Conservation (phyloP, 2,113 vertebrate genomes). For the Erythrocercus mccallii region DNA sequence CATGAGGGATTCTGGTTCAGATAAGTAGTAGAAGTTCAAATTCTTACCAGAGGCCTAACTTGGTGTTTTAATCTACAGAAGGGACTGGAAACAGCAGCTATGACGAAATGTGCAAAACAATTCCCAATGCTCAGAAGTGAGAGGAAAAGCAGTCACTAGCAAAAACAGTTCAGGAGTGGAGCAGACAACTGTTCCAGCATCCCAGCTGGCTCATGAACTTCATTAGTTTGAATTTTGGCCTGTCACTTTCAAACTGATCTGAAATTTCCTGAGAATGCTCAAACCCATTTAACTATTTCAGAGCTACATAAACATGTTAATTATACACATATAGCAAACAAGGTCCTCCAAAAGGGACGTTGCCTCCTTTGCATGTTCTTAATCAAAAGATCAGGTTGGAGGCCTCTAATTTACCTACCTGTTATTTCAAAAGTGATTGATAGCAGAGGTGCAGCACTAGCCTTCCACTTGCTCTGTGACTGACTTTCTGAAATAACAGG, state of each 20-base stretch:
- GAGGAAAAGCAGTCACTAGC: not conserved
- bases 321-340: not conserved
- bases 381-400: slow-evolving; percentile 7
- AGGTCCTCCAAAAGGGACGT: not conserved
- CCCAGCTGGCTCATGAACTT: not conserved
- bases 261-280: not conserved
- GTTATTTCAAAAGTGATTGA: slow-evolving; percentile 90
- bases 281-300: not conserved
- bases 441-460: slow-evolving; percentile 84
- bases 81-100: not conserved
- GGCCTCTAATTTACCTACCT: slow-evolving; percentile 77
- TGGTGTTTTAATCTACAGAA: not conserved
- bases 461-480: slow-evolving; percentile 79
- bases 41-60: not conserved
- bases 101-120: not conserved
- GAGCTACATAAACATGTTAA: not conserved
- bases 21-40: not conserved
- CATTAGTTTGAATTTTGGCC: not conserved
- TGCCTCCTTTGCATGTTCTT: not conserved
- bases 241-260: not conserved
- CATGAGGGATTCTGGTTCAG: not conserved
- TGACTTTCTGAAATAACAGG: slow-evolving; percentile 87
- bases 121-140: fast-evolving
- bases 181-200: not conserved
- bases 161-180: not conserved